phyloP scores from a whole-genome alignment of 2,113 vertebrate genomes.

The Oenanthe melanoleuca region DNA sequence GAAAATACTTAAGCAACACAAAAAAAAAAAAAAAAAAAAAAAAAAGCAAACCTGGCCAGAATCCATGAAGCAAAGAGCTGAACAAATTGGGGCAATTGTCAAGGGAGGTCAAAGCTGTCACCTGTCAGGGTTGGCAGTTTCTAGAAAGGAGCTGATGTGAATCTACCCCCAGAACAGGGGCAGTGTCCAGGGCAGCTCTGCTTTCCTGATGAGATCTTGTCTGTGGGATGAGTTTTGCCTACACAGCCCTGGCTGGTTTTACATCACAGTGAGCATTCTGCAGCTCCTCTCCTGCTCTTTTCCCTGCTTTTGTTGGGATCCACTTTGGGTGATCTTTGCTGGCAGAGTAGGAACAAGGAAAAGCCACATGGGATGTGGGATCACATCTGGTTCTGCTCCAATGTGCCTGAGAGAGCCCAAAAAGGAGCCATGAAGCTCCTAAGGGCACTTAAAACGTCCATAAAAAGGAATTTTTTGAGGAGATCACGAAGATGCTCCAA shows the following conservation, averaged over 20 bases:
- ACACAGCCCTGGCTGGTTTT: background rate
- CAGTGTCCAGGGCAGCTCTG: background rate
- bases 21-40: no score
- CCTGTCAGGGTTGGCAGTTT: constrained; percentile 56
- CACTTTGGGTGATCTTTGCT: rapidly evolving
- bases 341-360: rapidly evolving
- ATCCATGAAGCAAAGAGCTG: constrained; percentile 48
- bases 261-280: background rate
- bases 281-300: background rate
- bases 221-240: constrained; percentile 1
- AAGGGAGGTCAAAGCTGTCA: constrained; percentile 57
- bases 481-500: rapidly evolving
- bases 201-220: background rate
- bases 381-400: background rate
- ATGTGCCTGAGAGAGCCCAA: background rate
- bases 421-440: background rate
- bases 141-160: constrained; percentile 35
- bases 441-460: background rate
- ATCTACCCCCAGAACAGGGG: background rate
- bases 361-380: rapidly evolving
- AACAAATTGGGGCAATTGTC: constrained; percentile 61
- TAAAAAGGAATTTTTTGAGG: background rate
- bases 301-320: background rate
- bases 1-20: background rate
- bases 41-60: background rate